phyloP scores from a whole-genome alignment of 2,888 invertebrate species.

The Ochropacha duplaris region DNA sequence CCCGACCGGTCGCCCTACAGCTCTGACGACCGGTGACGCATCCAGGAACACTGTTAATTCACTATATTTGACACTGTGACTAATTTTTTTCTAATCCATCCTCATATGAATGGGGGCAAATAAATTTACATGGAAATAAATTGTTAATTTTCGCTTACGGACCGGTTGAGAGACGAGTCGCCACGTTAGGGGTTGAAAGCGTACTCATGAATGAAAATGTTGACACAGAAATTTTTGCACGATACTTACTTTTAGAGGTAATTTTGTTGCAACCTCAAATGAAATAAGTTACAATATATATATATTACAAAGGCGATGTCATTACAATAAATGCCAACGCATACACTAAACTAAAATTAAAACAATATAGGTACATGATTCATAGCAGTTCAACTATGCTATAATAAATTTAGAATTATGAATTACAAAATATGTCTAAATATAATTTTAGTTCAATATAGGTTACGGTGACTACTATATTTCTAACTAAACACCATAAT shows the following conservation, averaged over 20 bases:
- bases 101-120: not conserved
- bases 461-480: not conserved
- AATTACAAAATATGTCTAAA: not conserved
- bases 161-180: slow-evolving; percentile 26
- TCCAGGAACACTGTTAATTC: slow-evolving; percentile 72
- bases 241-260: slow-evolving; percentile 29
- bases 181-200: slow-evolving; percentile 41
- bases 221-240: slow-evolving; percentile 48
- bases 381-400: slow-evolving; percentile 6
- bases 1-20: slow-evolving; percentile 81
- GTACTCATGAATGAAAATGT: slow-evolving; percentile 44
- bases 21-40: slow-evolving; percentile 73
- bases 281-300: slow-evolving; percentile 34
- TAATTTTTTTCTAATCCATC: slow-evolving; percentile 35
- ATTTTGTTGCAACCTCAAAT: slow-evolving; percentile 44
- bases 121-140: not conserved
- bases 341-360: slow-evolving; percentile 22
- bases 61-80: slow-evolving; percentile 59
- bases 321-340: slow-evolving; percentile 40
- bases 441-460: not conserved
- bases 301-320: slow-evolving; percentile 39
- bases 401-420: slow-evolving; percentile 12
- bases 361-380: slow-evolving; percentile 20
- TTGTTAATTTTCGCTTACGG: slow-evolving; percentile 1
- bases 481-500: not conserved